Evolutionary conservation across 1,140 invertebrate genomes (phyloP), one percentile per base, ranked within the genome.

Genomic region (Papilio xuthus): DNA sequence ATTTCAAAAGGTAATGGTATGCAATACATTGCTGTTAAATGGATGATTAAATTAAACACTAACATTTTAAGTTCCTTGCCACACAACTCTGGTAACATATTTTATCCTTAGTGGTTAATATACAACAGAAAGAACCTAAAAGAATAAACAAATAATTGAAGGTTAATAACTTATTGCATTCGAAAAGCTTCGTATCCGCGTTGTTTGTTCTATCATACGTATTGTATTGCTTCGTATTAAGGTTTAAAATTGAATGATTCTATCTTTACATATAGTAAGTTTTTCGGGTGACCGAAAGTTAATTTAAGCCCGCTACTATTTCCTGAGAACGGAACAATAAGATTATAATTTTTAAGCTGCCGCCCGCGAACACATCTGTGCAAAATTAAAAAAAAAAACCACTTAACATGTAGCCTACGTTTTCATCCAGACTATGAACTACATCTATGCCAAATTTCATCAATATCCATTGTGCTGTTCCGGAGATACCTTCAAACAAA

Each of bases 161-260:
- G 91, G 91, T 84, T 78, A 87, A 88, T 89, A 85, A 88, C 86
- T 88, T 85, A 83, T 82, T 82, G 83, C 86, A 78, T 90, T 91
- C 89, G 85, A 91, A 89, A 92, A 91, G 86, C 84, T 89, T 79
- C 80, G 87, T 79, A 89, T 92, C 90, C 89, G 91, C 84, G 84
- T 92, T 88, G 82, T 81, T 84, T 77, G 79, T 82, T 73, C 53
- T 80, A 42, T 72, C 60, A 77, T 82, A 56, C 53, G n/a, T 56
- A 32, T 28, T 7, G 78, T 50, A 26, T 78, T 67, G 9, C 42
- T 74, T 83, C 56, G 75, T 9, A 18, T 50, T 84, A 88, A 84
- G 79, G 77, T 83, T 77, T 44, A 84, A 74, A 84, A 79, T 89
- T 42, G 41, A 28, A 78, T 71, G 56, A 20, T 44, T 7, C 13